Evolutionary conservation across 2,113 vertebrate genomes (phyloP), one percentile per base, ranked within the genome.

Genomic region (Aspidoscelis tigris): DNA sequence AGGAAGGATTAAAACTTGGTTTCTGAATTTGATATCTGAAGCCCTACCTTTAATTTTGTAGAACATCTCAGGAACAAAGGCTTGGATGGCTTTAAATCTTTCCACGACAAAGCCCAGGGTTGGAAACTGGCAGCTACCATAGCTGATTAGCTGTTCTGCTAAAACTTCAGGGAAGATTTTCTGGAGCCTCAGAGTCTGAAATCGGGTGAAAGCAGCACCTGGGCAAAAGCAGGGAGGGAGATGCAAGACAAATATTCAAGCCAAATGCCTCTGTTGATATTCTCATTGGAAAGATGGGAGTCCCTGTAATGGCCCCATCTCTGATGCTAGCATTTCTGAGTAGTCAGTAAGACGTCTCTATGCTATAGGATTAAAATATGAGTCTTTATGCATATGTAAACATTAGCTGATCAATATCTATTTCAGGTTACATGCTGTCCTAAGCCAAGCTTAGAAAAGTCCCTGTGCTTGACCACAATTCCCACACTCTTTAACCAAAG

Each of bases 121-220:
- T 7, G 99, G 99, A 91, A 99, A 99, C 96, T 99, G 99, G 93
- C 99, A 99, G 92, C 99, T 99, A 64, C 99, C 98, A 0, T 99
- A 99, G 84, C 98, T 99, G 93, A 99, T 98, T 65, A 99, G 96
- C 93, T 99, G 99, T 89, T 98, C 97, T 41, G 98, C 96, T 75
- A 99, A 93, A 81, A 98, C 93, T 12, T 94, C 92, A 0, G 99
- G 99, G 78, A 99, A 99, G 87, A 98, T 98, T 94, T 97, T 99
- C 91, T 94, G 96, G 24, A 99, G 96, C 74, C 98, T 96, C 74
- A 99, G 91, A 0, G 99, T 99, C 95, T 99, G 99, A 93, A 99
- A 99, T 72, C 99, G 96, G 58, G 99, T 99, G 91, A 99, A 99
- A n/a, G 99, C 97, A n/a, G 99, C 99, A 71, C 99, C 99, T 99